These are phyloP conservation scores for Gallinago jamesoni DNA, from an alignment of 2,113 vertebrate genomes.

Conservation along the genomic window DNA sequence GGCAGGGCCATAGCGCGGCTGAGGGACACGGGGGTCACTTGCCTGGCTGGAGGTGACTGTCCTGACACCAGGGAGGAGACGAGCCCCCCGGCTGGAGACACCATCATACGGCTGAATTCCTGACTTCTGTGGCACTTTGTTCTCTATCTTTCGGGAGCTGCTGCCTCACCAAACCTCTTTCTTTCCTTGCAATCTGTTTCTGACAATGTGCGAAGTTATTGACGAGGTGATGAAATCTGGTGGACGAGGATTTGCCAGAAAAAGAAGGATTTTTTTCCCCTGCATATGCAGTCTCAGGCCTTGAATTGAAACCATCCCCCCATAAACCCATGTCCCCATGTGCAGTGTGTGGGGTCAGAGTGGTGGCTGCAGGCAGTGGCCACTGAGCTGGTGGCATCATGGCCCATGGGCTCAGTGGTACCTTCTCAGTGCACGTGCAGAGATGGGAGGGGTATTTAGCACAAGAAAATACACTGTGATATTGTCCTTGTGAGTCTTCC, in stretches of 20 bases:
- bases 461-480: accelerated
- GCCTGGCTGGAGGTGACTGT: conserved; percentile 36
- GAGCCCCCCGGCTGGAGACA: conserved; percentile 19
- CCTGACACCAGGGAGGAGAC: background rate
- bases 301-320: background rate
- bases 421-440: background rate
- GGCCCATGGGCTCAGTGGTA: accelerated
- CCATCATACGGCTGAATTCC: background rate
- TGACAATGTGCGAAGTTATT: conserved; percentile 40
- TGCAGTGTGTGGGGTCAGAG: accelerated
- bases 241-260: conserved; percentile 25
- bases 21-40: background rate
- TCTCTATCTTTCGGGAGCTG: background rate
- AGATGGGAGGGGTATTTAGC: background rate
- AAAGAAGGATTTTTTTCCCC: background rate
- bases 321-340: accelerated
- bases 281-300: background rate
- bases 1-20: conserved; percentile 28
- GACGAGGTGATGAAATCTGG: conserved; percentile 45
- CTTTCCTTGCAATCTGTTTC: conserved; percentile 32
- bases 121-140: background rate
- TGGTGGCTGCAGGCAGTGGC: background rate
- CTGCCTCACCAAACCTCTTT: conserved; percentile 1
- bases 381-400: accelerated
- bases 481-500: accelerated